Evolutionary conservation across 2,797 vertebrate genomes (phyloP).

Genomic region (Chloroceryle inda): DNA sequence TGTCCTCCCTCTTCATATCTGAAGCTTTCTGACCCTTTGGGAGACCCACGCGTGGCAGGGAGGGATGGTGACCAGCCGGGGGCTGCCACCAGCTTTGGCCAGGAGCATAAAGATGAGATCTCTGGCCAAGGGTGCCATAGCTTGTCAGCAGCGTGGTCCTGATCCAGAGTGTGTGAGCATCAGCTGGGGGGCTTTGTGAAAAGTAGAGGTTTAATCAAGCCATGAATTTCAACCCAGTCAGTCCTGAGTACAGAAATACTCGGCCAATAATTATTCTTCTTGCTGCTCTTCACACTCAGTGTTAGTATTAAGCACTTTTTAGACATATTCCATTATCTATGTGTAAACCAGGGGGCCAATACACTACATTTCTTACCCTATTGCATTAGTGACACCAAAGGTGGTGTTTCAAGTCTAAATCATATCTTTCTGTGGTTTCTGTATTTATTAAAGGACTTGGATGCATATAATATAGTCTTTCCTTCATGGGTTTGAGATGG

Average conservation of each 20-base stretch:
- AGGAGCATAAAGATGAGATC: not conserved
- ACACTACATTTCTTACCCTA: not conserved
- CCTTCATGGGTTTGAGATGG: slow-evolving; percentile 7
- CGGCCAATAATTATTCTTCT: not conserved
- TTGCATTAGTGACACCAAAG: not conserved
- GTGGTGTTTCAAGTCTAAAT: slow-evolving; percentile 6
- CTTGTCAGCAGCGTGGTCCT: not conserved
- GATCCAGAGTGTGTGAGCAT: fast-evolving
- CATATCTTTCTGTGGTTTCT: not conserved
- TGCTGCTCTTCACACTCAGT: not conserved
- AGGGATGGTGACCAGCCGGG: not conserved
- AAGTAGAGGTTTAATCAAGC: not conserved
- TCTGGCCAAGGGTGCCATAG: not conserved
- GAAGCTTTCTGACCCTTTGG: fast-evolving
- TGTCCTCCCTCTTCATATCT: not conserved
- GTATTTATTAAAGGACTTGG: slow-evolving; percentile 21
- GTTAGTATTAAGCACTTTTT: not conserved
- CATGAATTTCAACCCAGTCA: not conserved
- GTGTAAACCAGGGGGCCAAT: not conserved
- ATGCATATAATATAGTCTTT: slow-evolving; percentile 1
- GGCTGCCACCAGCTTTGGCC: not conserved
- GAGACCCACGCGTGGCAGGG: fast-evolving
- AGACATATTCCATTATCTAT: not conserved
- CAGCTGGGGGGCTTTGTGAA: not conserved
- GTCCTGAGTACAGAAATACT: not conserved